These are phyloP conservation scores for Lagorchestes hirsutus DNA, from an alignment of 2,797 vertebrate genomes.

Conservation along the genomic window DNA sequence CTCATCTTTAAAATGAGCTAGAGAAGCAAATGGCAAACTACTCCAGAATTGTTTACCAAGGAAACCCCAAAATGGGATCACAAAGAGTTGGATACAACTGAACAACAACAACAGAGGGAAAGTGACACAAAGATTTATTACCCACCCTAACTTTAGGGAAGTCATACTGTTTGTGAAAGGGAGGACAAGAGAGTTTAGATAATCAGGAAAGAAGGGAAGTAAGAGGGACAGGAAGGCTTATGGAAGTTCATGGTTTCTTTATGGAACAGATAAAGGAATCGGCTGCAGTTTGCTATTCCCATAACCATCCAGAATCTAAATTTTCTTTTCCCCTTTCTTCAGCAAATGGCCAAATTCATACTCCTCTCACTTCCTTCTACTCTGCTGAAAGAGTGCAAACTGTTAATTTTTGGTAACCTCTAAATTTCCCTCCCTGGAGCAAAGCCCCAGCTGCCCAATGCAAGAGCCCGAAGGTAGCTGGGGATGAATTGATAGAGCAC, in stretches of 20 bases:
- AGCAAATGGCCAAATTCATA: not conserved
- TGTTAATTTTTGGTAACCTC: not conserved
- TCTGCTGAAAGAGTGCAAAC: not conserved
- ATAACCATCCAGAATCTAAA: not conserved
- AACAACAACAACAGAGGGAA: not conserved
- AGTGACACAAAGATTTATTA: not conserved
- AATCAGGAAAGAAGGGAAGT: no score
- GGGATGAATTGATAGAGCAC: not conserved
- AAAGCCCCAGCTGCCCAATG: no score
- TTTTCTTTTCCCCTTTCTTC: not conserved
- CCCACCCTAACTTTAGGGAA: not conserved
- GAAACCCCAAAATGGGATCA: not conserved
- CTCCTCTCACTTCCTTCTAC: no score
- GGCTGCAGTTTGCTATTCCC: not conserved
- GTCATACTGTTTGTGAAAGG: not conserved
- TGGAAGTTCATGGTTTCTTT: no score
- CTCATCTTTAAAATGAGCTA: not conserved
- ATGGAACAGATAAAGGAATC: no score
- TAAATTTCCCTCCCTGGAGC: not conserved
- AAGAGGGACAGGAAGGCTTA: not conserved
- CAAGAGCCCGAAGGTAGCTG: no score
- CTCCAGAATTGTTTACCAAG: not conserved
- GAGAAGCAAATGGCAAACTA: not conserved
- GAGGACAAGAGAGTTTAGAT: no score
- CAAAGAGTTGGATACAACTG: not conserved